phyloP scores from a whole-genome alignment of 2,888 invertebrate species.

The Chrysolina haemoptera region DNA sequence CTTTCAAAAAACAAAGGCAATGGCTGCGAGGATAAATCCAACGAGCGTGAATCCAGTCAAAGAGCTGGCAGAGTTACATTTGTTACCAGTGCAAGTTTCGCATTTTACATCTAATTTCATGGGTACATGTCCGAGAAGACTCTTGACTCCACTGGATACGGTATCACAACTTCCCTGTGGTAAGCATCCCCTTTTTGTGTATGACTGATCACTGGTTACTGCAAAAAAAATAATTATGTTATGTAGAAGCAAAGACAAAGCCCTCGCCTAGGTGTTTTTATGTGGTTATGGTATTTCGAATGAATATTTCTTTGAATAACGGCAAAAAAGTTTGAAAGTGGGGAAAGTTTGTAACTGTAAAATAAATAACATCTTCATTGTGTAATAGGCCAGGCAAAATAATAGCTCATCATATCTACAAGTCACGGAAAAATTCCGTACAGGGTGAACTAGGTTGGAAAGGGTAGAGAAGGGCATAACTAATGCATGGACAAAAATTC shows the following conservation, averaged over 20 bases:
- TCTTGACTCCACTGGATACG: constrained; percentile 58
- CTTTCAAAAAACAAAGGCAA: constrained; percentile 61
- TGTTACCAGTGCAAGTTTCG: constrained; percentile 62
- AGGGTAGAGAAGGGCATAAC: too few species aligned
- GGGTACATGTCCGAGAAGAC: constrained; percentile 36
- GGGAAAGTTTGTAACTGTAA: too few species aligned
- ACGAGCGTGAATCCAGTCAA: constrained; percentile 55
- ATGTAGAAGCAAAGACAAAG: too few species aligned
- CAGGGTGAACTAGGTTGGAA: too few species aligned
- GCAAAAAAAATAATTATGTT: constrained; percentile 35
- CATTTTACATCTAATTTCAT: constrained; percentile 56
- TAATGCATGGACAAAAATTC: too few species aligned
- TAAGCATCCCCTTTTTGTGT: constrained; percentile 62
- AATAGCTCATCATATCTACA: too few species aligned
- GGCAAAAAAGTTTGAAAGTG: too few species aligned
- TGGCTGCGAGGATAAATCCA: constrained; percentile 59
- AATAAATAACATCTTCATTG: too few species aligned
- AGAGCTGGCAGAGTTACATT: constrained; percentile 63
- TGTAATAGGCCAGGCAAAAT: too few species aligned
- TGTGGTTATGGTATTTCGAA: too few species aligned
- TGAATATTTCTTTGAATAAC: too few species aligned
- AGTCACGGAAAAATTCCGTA: too few species aligned
- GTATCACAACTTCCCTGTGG: constrained; percentile 58
- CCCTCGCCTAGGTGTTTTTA: neutral
- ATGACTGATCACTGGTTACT: constrained; percentile 60